Conservation (phyloP, 2,113 vertebrate genomes). For the Panthera tigris region DNA sequence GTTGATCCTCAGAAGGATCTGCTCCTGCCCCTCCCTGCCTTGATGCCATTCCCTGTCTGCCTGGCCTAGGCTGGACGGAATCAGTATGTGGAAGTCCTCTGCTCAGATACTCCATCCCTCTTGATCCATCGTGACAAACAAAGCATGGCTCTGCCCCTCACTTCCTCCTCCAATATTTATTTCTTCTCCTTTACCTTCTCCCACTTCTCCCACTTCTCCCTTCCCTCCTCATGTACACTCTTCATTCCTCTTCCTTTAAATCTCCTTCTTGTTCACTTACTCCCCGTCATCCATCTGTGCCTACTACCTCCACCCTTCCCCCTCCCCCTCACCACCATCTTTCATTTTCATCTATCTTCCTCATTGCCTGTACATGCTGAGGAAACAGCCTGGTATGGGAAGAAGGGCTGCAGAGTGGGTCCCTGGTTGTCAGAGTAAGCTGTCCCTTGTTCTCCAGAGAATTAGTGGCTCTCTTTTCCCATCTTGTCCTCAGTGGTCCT, state of each 20-base stretch:
- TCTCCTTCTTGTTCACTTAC: background rate
- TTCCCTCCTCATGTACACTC: background rate
- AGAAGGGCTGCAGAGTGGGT: conserved; percentile 27
- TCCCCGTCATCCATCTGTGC: background rate
- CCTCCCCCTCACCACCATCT: background rate
- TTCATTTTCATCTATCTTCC: background rate
- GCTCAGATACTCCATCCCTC: background rate
- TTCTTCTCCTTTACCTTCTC: conserved; percentile 23
- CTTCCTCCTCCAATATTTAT: background rate
- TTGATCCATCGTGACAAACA: conserved; percentile 37
- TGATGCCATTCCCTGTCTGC: background rate
- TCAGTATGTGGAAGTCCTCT: background rate
- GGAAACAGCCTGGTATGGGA: background rate
- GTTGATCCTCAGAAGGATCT: conserved; percentile 7
- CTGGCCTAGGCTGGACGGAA: background rate
- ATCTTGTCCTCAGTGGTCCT: conserved; percentile 55
- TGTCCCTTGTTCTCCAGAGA: conserved; percentile 30
- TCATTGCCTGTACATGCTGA: background rate
- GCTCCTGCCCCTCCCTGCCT: background rate
- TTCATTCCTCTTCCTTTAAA: conserved; percentile 43
- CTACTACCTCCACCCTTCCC: background rate
- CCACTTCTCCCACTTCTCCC: background rate
- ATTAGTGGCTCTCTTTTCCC: background rate
- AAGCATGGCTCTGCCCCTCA: background rate
- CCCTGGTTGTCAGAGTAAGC: conserved; percentile 18